Percentiles rank a stretch among this genome's conserved stretches.
Evolutionary conservation across 1,140 invertebrate species (phyloP).

Genomic region (Bombus fervidus): DNA sequence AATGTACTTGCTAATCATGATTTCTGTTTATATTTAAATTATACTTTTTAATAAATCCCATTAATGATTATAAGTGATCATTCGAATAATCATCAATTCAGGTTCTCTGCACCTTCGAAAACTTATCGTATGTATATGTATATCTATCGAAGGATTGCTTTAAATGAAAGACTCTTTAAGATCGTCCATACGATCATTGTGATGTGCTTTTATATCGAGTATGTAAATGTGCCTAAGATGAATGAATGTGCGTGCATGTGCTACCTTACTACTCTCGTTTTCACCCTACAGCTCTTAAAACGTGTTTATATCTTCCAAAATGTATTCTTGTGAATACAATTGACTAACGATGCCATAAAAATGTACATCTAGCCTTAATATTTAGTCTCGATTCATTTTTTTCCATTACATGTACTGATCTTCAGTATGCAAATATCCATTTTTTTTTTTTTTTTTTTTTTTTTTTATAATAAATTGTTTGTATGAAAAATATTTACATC

Average conservation of each 20-base stretch:
- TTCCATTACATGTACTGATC: not conserved
- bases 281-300: constrained; percentile 24
- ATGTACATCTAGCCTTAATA: not conserved
- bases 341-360: not conserved
- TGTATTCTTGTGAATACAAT: constrained; percentile 6
- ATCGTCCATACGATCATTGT: constrained; percentile 67
- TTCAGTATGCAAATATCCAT: not conserved
- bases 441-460: not conserved
- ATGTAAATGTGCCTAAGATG: constrained; percentile 75
- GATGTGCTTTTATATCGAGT: constrained; percentile 72
- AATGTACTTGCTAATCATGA: not conserved
- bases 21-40: constrained; percentile 1
- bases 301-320: constrained; percentile 1
- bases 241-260: constrained; percentile 69
- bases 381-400: not conserved
- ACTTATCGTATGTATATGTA: constrained; percentile 60
- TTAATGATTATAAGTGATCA: constrained; percentile 10
- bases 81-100: constrained; percentile 40
- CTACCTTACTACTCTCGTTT: constrained; percentile 27
- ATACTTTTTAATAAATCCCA: not conserved
- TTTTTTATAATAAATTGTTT: not conserved
- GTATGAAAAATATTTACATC: not conserved
- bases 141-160: constrained; percentile 58
- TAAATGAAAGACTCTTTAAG: constrained; percentile 65
- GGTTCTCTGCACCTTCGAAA: constrained; percentile 41